Percentiles rank a stretch among this genome's conserved stretches.
These are phyloP conservation scores for Neogale vison DNA, from an alignment of 2,113 vertebrate genomes.

Conservation along the genomic window DNA sequence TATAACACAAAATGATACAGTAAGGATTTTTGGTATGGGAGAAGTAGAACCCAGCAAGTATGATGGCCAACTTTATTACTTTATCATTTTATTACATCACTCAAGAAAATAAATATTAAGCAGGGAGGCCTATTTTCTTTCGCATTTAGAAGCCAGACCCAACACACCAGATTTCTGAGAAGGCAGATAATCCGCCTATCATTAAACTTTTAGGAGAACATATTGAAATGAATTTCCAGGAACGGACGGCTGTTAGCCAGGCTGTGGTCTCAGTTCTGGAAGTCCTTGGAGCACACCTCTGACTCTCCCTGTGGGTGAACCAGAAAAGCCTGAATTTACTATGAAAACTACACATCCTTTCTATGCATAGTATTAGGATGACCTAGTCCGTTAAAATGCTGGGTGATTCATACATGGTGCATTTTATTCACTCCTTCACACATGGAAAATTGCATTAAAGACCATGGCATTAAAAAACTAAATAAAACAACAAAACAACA, in stretches of 20 bases:
- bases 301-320: background rate
- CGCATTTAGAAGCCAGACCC: background rate
- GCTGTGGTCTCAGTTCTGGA: background rate
- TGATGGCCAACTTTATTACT: background rate
- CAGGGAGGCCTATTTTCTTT: background rate
- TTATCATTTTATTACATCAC: background rate
- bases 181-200: background rate
- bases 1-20: background rate
- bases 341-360: background rate
- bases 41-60: background rate
- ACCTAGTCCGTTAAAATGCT: background rate
- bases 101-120: constrained; percentile 7
- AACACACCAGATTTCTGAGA: background rate
- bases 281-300: background rate
- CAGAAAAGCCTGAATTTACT: background rate
- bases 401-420: background rate
- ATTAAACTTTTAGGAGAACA: background rate
- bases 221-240: background rate
- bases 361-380: background rate
- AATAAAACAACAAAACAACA: background rate
- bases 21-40: background rate
- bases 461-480: background rate
- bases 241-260: rapidly evolving
- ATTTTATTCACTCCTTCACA: background rate
- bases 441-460: background rate